Evolutionary conservation across 1,140 invertebrate genomes (phyloP), one percentile per base, ranked within the genome.

Genomic region (Drosophila athabasca): DNA sequence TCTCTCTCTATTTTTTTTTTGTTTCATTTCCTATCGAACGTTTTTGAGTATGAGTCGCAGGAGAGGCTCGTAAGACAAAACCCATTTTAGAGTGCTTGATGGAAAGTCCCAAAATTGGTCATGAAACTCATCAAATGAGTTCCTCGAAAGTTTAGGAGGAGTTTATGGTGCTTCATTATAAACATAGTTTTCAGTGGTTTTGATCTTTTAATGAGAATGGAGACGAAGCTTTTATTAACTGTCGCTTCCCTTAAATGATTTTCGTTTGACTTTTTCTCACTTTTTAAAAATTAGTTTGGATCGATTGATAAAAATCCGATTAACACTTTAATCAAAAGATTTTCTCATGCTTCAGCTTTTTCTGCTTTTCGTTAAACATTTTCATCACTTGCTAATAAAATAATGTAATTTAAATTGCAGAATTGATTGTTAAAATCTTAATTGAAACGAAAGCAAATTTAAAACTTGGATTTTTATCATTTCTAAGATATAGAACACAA

Each of bases 51-150:
- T 71, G 67, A 39, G 35, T 41, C 55, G 48, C 69, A 61, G 59
- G 46, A 62, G 46, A 62, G 46, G 58, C 50, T 74, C 70, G 53
- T 44, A 58, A 44, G 35, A 43, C n/a, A 22, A 31, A 39, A 45
- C 24, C 26, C 7, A 39, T 13, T 39, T 4, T 13, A 51, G 39
- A 31, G 39, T 35, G 17, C 43, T 17, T 62, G 13, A 54, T 55
- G 31, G 24, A 65, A 39, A 55, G 1, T 3, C 3, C 11, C 8
- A 11, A 24, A 61, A 24, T 29, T 68, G 13, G 50, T 49, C 44
- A 1, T 19, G 51, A 15, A 55, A 74, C 71, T 41, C 71, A 75
- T 75, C 61, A 59, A 6, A 75, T 75, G 71, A 51, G 70, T 64
- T 50, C 51, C 64, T 35, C n/a, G 26, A 26, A 26, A 26, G 24